Evolutionary conservation across 2,888 invertebrate genomes (phyloP).

Genomic region (Netelia inedita): DNA sequence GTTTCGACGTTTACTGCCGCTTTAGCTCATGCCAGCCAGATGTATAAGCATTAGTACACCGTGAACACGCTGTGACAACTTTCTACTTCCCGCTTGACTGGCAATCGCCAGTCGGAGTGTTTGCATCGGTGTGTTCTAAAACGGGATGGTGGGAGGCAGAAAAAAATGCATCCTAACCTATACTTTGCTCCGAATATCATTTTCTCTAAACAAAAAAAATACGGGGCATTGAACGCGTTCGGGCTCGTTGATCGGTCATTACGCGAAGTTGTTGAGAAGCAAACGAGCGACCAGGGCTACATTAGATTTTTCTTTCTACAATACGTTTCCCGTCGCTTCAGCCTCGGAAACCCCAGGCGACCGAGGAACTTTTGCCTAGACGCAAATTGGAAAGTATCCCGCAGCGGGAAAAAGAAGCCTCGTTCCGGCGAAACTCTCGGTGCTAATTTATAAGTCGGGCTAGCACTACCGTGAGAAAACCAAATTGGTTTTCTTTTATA

Average conservation of each 20-base stretch:
- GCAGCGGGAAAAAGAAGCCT: slow-evolving; percentile 26
- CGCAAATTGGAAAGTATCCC: slow-evolving; percentile 57
- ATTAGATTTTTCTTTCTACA: slow-evolving; percentile 31
- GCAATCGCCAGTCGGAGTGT: slow-evolving; percentile 30
- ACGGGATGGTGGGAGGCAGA: background rate
- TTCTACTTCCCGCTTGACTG: slow-evolving; percentile 72
- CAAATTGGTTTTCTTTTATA: background rate
- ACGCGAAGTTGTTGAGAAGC: slow-evolving; percentile 37
- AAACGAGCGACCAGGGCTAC: slow-evolving; percentile 31
- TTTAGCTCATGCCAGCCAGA: slow-evolving; percentile 4
- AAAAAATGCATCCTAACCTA: slow-evolving; percentile 21
- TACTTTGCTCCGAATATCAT: slow-evolving; percentile 52
- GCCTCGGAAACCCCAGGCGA: background rate
- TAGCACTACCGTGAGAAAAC: slow-evolving; percentile 45
- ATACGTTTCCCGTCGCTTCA: slow-evolving; percentile 2
- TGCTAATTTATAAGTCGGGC: slow-evolving; percentile 19
- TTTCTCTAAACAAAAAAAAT: slow-evolving; percentile 24
- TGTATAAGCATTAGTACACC: slow-evolving; percentile 19
- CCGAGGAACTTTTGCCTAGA: slow-evolving; percentile 8
- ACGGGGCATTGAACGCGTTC: slow-evolving; percentile 20
- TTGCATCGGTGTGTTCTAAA: background rate
- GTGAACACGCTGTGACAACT: slow-evolving; percentile 67
- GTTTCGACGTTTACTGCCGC: slow-evolving; percentile 2
- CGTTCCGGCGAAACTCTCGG: slow-evolving; percentile 41
- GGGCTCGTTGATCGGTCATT: slow-evolving; percentile 57